These are phyloP conservation scores for Macaria liturata DNA, from an alignment of 2,888 invertebrate species.

Conservation along the genomic window DNA sequence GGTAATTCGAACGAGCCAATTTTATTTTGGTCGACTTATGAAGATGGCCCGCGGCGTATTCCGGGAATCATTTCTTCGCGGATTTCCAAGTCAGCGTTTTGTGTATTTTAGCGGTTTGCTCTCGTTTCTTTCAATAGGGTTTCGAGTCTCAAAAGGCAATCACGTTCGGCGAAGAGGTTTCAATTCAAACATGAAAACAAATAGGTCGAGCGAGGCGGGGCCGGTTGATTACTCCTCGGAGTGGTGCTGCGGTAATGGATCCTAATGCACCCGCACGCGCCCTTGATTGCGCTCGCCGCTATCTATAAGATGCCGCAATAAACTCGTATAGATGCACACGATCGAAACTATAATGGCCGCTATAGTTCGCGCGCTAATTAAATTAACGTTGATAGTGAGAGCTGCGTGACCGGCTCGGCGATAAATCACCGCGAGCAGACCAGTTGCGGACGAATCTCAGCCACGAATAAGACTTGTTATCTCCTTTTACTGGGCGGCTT, in stretches of 20 bases:
- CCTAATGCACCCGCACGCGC: constrained; percentile 48
- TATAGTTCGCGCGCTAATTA: constrained; percentile 34
- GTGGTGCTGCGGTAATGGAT: constrained; percentile 39
- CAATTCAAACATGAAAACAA: constrained; percentile 12
- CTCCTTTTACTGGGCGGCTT: constrained; percentile 33
- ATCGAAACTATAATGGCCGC: constrained; percentile 27
- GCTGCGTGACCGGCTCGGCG: constrained; percentile 12
- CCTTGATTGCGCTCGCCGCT: constrained; percentile 48
- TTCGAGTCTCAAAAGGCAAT: constrained; percentile 13
- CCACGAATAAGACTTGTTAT: constrained; percentile 39
- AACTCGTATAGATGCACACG: constrained; percentile 37
- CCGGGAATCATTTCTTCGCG: constrained; percentile 15
- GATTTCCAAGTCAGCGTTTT: constrained; percentile 18
- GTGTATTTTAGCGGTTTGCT: constrained; percentile 26
- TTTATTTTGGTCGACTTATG: constrained; percentile 26
- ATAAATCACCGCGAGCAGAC: constrained; percentile 33
- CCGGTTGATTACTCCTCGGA: constrained; percentile 13
- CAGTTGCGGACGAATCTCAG: constrained; percentile 11
- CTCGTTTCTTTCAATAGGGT: constrained; percentile 16
- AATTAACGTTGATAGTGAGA: constrained; percentile 39
- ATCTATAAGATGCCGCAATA: constrained; percentile 44
- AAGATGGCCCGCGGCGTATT: constrained; percentile 24
- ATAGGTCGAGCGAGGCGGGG: constrained; percentile 12
- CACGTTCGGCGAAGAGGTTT: constrained; percentile 4
- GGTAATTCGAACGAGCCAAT: constrained; percentile 31